Evolutionary conservation across 2,797 vertebrate genomes (phyloP).

Genomic region (Siniperca obscura): DNA sequence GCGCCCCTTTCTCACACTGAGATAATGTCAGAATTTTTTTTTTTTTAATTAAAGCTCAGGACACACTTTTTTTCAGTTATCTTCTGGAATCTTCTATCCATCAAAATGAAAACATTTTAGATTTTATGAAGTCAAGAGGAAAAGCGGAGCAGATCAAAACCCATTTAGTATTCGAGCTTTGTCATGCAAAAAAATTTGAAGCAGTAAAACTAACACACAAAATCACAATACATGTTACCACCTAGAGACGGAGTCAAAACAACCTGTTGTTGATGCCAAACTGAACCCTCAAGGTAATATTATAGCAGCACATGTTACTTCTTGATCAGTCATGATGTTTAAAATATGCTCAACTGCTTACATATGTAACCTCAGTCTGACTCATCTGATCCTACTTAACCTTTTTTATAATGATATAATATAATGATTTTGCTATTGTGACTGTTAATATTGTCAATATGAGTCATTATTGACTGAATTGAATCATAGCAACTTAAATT

Average conservation of each 20-base stretch:
- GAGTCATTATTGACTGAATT: neutral
- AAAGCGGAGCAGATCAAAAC: neutral
- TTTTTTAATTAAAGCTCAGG: neutral
- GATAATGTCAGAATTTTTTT: neutral
- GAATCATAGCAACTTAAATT: neutral
- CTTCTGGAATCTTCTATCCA: neutral
- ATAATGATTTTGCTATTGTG: neutral
- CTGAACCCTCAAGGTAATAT: neutral
- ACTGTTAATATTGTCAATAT: neutral
- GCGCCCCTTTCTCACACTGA: neutral
- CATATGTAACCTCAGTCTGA: neutral
- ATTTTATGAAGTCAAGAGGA: neutral
- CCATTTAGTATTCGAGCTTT: neutral
- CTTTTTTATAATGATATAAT: neutral
- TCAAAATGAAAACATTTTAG: neutral
- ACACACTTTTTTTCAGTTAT: neutral
- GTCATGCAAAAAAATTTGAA: neutral
- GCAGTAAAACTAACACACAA: neutral
- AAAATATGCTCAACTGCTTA: neutral
- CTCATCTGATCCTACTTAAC: neutral
- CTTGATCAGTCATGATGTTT: neutral
- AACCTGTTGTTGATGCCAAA: neutral
- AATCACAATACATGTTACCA: neutral
- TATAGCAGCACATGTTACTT: neutral
- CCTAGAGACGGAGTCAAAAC: neutral